Base-by-base conservation (phyloP, 2,113 vertebrate species). In the Noturus placidus region DNA sequence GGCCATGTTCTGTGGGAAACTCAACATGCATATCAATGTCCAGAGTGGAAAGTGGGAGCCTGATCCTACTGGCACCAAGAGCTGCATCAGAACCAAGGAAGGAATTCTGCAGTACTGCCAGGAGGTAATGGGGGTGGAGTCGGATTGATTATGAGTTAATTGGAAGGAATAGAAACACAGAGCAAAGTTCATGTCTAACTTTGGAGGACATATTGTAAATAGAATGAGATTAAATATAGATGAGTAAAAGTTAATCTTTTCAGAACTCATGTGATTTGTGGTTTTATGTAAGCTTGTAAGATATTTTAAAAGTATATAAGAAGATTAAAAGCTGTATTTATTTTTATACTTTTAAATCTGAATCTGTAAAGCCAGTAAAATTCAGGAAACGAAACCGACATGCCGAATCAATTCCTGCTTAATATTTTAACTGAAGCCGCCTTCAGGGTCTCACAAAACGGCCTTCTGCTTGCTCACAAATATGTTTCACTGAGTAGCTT, bases 21-120 rank as follows among this genome's bases (percentile, higher is more conserved):
- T 98, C 91, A 99, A 99, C 93, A 99, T 99, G 98, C 97, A 98
- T 91, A 98, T 99, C 96, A 97, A 98, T 0, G 96, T 99, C 77
- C 97, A 99, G 95, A 99, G 94, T 0, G 98, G 97, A 79, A 99
- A 98, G 91, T 99, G 98, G 98, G 98, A 98, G 90, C 92, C 96
- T 0, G 98, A 99, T 85, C 96, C 97, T 2, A 95, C 96, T 0
- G 97, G 97, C 76, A 94, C 95, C 88, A 99, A 97, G 91, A 97
- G 95, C 89, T 99, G 98, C 95, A 96, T 97, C 0, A 92, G 95
- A 81, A 98, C 97, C 15, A 99, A 99, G 93, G 98, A 99, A 91
- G 98, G 96, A 67, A 99, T 99, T 93, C 93, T 99, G 87, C 97
- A 98, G 93, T 99, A 99, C 94, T 99, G 98, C 92, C 98, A 99